Evolutionary conservation across 2,888 invertebrate genomes (phyloP).

Genomic region (Athetis lepigone): DNA sequence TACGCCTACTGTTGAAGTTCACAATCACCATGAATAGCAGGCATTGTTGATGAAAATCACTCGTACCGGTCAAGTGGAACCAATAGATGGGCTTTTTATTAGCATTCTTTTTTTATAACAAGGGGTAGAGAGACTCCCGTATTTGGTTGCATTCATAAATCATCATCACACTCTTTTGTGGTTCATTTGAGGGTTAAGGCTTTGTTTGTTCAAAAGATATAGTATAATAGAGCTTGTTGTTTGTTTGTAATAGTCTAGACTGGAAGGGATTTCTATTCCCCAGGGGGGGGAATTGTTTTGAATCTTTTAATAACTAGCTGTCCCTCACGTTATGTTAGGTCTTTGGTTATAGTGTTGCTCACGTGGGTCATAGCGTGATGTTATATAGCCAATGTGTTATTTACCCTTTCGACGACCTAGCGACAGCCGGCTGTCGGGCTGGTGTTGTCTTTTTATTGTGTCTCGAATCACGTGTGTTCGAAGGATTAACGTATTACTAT

Average conservation of each 20-base stretch:
- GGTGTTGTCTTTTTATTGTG: no score
- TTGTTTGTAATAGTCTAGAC: constrained; percentile 3
- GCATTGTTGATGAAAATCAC: constrained; percentile 55
- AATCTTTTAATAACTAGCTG: no score
- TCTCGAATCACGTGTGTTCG: no score
- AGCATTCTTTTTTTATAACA: constrained; percentile 34
- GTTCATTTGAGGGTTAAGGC: constrained; percentile 9
- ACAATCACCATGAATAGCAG: constrained; percentile 46
- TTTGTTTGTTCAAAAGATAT: no score
- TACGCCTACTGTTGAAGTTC: constrained; percentile 54
- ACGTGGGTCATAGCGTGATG: no score
- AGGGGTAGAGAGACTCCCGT: constrained; percentile 24
- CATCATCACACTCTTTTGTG: constrained; percentile 35
- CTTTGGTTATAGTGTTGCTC: no score
- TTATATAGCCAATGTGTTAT: no score
- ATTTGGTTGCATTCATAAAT: constrained; percentile 45
- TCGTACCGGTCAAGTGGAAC: constrained; percentile 54
- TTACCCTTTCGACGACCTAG: no score
- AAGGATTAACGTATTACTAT: no score
- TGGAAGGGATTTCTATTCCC: neutral
- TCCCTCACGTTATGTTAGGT: no score
- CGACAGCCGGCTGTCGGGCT: no score
- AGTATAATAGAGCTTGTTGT: neutral
- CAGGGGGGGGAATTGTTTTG: no score
- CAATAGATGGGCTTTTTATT: constrained; percentile 47